A percentile compares a stretch with the other conserved stretches of the same genome.
Evolutionary conservation across 2,888 invertebrate species (phyloP).

Genomic region (Acanthosepion pharaonis): DNA sequence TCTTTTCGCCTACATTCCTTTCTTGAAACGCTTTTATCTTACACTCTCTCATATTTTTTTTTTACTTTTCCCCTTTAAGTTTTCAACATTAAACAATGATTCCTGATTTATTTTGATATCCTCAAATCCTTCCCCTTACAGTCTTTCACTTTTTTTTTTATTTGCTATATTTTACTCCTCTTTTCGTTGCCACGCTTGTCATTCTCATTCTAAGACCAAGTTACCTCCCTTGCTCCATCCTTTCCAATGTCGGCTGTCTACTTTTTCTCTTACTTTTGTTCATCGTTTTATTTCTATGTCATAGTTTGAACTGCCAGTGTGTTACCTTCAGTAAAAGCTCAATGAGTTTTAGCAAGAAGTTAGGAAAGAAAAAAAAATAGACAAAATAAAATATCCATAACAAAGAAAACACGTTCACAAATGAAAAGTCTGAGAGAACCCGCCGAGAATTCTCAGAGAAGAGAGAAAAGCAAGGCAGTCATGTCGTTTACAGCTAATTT

Average conservation of each 20-base stretch:
- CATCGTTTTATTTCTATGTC: background rate
- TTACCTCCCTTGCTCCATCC: background rate
- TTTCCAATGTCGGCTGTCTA: background rate
- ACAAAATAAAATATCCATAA: background rate
- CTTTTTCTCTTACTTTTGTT: background rate
- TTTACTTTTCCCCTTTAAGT: too few relatives aligned
- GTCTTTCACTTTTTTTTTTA: too few relatives aligned
- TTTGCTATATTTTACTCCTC: too few relatives aligned
- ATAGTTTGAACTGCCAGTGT: background rate
- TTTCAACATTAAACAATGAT: too few relatives aligned
- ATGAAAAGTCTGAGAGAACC: background rate
- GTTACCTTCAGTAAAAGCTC: background rate
- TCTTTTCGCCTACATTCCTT: too few relatives aligned
- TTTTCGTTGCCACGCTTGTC: too few relatives aligned
- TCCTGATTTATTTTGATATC: too few relatives aligned
- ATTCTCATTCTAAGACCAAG: too few relatives aligned
- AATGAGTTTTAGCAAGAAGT: background rate
- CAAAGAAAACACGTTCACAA: background rate
- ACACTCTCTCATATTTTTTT: too few relatives aligned
- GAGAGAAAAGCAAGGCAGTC: background rate
- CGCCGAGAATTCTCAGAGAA: background rate
- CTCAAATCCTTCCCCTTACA: too few relatives aligned
- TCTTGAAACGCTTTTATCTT: too few relatives aligned
- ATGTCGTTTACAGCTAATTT: slow-evolving; percentile 20
- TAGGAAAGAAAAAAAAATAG: background rate